Percentiles rank a stretch among this genome's conserved stretches.
Conservation (phyloP, 2,113 vertebrate genomes). For the Mobula hypostoma region DNA sequence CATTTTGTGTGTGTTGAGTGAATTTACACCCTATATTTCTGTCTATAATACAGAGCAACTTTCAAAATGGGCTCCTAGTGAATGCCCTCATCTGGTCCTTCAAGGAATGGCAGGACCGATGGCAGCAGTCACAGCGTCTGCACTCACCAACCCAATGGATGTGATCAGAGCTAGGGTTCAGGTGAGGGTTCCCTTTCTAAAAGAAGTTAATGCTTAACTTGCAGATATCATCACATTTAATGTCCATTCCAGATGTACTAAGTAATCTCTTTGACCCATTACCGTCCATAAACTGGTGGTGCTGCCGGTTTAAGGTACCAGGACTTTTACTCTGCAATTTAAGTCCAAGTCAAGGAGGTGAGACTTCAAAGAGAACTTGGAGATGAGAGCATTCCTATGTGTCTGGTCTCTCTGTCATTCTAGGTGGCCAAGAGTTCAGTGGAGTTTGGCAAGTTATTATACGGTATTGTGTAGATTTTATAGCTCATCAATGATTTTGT, state of each 20-base stretch:
- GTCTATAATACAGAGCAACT: conserved; percentile 23
- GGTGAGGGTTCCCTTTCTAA: not conserved
- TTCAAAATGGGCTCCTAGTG: not conserved
- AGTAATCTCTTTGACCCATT: too few relatives aligned
- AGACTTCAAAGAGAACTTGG: not conserved
- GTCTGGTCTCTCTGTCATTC: not conserved
- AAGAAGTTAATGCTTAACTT: not conserved
- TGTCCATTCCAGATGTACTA: not conserved
- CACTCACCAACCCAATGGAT: conserved; percentile 37
- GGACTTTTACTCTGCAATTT: not conserved
- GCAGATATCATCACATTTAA: not conserved
- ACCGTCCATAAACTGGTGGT: too few relatives aligned
- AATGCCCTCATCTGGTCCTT: conserved; percentile 32
- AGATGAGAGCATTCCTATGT: too few relatives aligned
- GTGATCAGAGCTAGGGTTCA: conserved; percentile 34
- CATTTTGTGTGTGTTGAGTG: too few relatives aligned
- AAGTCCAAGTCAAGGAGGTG: not conserved
- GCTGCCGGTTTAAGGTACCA: not conserved
- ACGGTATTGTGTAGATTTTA: too few relatives aligned
- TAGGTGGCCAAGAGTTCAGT: not conserved
- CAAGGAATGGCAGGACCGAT: conserved; percentile 28
- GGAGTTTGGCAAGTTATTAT: not conserved
- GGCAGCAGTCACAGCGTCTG: conserved; percentile 25
- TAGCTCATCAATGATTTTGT: not conserved
- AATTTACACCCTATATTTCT: not conserved